phyloP scores from a whole-genome alignment of 1,140 invertebrate genomes.

The Tetragnatha versicolor region DNA sequence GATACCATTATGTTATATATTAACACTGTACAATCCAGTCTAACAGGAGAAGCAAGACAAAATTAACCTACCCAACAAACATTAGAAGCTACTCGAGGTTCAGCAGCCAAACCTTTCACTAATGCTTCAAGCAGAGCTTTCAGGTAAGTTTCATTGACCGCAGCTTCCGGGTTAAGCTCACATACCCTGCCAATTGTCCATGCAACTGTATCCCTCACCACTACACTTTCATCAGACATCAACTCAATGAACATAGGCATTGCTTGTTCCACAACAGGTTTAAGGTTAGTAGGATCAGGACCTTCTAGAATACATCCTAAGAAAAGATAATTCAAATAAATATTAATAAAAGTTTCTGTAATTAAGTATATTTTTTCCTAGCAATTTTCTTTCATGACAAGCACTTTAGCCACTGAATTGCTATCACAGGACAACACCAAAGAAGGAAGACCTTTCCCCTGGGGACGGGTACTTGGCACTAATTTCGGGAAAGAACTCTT shows the following conservation, averaged over 20 bases:
- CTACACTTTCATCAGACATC: constrained; percentile 91
- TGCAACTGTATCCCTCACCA: constrained; percentile 94
- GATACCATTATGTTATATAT: neutral
- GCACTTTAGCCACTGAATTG: neutral
- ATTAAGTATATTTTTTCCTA: too few species aligned
- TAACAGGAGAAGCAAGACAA: neutral
- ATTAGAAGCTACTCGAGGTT: constrained; percentile 96
- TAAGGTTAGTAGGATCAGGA: constrained; percentile 83
- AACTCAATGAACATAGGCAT: constrained; percentile 93
- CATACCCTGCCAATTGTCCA: constrained; percentile 98
- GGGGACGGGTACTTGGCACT: too few species aligned
- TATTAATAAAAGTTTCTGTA: too few species aligned
- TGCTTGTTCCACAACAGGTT: constrained; percentile 93
- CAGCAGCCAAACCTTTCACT: constrained; percentile 82
- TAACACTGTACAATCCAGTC: too few species aligned
- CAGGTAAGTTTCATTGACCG: constrained; percentile 87
- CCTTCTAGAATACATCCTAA: constrained; percentile 90
- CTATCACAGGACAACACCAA: neutral
- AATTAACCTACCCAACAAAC: constrained; percentile 85
- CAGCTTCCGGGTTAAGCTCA: constrained; percentile 95
- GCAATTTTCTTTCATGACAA: too few species aligned
- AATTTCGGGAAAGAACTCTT: too few species aligned
- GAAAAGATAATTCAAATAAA: constrained; percentile 30
- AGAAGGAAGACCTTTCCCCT: too few species aligned
- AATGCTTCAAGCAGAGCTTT: constrained; percentile 86